phyloP scores from a whole-genome alignment of 2,797 vertebrate genomes.

The Hirundo rustica region DNA sequence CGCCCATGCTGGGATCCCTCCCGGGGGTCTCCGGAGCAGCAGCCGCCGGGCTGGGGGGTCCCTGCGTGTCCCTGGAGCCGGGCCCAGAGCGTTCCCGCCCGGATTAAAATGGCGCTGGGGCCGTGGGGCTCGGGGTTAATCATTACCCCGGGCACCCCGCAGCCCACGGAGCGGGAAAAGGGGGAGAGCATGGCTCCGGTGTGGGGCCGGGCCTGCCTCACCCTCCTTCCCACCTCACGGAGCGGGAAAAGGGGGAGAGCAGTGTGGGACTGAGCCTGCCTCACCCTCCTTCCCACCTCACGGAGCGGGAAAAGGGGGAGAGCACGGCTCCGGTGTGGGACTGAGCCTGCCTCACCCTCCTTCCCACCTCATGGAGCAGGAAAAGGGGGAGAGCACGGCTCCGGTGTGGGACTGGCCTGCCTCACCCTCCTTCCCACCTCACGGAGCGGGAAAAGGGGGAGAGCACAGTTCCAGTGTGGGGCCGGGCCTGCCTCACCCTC shows the following conservation, averaged over 20 bases:
- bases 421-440: not conserved
- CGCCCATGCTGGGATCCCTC: not conserved
- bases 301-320: too few relatives aligned
- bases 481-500: not conserved
- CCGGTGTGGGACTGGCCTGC: not conserved
- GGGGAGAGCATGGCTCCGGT: fast-evolving
- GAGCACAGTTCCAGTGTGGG: fast-evolving
- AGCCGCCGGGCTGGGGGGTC: fast-evolving
- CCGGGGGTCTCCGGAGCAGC: fast-evolving
- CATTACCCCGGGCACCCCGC: slow-evolving; percentile 5
- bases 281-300: too few relatives aligned
- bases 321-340: too few relatives aligned
- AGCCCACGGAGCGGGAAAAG: not conserved
- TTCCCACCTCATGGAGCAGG: too few relatives aligned
- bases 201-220: not conserved
- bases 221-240: not conserved
- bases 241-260: too few relatives aligned
- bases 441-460: not conserved
- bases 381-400: too few relatives aligned
- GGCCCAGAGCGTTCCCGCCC: not conserved
- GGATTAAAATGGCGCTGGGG: slow-evolving; percentile 52
- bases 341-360: too few relatives aligned
- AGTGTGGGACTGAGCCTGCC: too few relatives aligned
- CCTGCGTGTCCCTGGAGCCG: fast-evolving
- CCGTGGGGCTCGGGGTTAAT: slow-evolving; percentile 33